Conservation (phyloP, 1,140 invertebrate species). For the Adoxophyes honmai region DNA sequence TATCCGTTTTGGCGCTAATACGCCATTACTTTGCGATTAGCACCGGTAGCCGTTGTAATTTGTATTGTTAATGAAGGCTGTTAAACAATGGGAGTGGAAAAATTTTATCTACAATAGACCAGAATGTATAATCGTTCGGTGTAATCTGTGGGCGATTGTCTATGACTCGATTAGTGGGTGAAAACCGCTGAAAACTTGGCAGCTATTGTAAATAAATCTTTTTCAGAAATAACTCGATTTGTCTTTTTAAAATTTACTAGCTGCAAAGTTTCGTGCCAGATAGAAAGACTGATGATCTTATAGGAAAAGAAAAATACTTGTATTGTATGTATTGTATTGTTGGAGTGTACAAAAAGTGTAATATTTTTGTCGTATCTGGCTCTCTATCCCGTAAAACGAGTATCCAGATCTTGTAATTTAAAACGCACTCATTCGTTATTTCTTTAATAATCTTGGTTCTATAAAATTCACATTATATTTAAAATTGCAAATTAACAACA, state of each 20-base stretch:
- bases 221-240: slow-evolving; percentile 8
- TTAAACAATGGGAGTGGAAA: neutral
- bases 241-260: neutral
- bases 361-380: neutral
- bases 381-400: slow-evolving; percentile 1
- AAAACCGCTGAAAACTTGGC: slow-evolving; percentile 1
- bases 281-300: no score
- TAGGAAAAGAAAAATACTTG: no score
- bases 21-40: slow-evolving; percentile 9
- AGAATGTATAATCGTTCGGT: neutral
- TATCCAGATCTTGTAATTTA: neutral
- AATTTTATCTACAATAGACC: neutral
- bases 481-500: neutral
- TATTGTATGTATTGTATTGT: no score
- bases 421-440: slow-evolving; percentile 6
- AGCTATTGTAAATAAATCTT: neutral
- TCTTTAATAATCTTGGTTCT: slow-evolving; percentile 1
- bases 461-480: neutral
- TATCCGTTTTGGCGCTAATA: slow-evolving; percentile 5
- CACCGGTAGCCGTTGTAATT: slow-evolving; percentile 1
- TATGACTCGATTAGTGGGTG: neutral
- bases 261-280: no score
- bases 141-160: neutral
- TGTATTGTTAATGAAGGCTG: neutral
- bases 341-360: no score